Evolutionary conservation across 2,888 invertebrate genomes (phyloP).

Genomic region (Tenthredo distinguenda): DNA sequence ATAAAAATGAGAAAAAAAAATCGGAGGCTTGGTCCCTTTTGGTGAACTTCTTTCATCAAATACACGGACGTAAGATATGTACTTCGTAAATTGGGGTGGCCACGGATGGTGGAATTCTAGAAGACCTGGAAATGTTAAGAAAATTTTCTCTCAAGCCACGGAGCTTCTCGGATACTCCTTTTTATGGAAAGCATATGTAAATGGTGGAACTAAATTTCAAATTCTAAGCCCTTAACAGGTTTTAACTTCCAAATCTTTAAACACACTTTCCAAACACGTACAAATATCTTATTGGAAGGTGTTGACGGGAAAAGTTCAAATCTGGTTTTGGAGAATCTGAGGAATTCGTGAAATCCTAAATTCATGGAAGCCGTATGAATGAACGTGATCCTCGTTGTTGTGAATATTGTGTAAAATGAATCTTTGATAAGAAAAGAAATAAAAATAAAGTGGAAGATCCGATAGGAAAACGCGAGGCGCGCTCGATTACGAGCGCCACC

Average conservation of each 20-base stretch:
- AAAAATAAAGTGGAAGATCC: neutral
- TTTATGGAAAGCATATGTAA: neutral
- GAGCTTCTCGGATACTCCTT: neutral
- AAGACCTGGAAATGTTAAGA: neutral
- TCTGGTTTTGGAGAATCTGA: neutral
- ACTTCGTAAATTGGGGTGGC: neutral
- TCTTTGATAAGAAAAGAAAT: neutral
- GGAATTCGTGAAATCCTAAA: neutral
- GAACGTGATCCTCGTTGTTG: neutral
- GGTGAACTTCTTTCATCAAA: neutral
- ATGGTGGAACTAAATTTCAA: neutral
- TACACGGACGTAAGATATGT: neutral
- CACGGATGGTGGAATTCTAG: neutral
- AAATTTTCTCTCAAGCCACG: neutral
- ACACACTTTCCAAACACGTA: neutral
- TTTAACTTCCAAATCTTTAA: neutral
- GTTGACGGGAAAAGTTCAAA: neutral
- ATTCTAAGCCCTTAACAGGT: neutral
- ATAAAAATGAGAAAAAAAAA: neutral
- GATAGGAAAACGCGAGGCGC: neutral
- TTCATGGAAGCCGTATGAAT: neutral
- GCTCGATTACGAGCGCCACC: constrained; percentile 5
- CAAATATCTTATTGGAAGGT: neutral
- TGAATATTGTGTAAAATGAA: neutral
- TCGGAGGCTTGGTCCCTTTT: neutral